Base-by-base conservation (phyloP, 2,888 invertebrate genomes). In the Xanthorhoe designata region DNA sequence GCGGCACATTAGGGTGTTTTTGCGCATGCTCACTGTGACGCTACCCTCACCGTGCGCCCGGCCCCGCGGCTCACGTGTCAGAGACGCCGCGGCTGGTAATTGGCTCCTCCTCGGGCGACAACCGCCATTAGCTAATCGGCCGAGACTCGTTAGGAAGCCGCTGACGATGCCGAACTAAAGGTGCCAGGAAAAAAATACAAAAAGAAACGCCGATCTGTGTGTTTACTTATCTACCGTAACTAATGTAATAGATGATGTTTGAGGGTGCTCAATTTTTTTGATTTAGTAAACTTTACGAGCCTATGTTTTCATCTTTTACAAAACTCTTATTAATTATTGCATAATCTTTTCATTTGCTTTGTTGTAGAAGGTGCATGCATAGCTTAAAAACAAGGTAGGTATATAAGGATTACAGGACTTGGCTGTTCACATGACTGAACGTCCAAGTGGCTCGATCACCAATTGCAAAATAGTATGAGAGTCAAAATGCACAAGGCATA, bases 1-100 rank as follows among this genome's bases (percentile, higher is more conserved):
- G 64, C 65, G 65, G 65, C 71, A 62, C 76, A 74, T 71, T 68
- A 69, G 35, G 65, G 59, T 64, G 71, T 85, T 84, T 84, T 83
- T 82, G 79, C 64, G 35, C 42, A 7, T 15, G 47, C 38, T 45
- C 53, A 24, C 58, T 66, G 55, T 13, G 13, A 42, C 10, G 38
- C 38, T 42, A 51, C 58, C 24, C 24, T 24, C 24, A 24, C 24
- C 24, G 24, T 4, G 24, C 24, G 24, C 24, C 24, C 24, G 24
- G 24, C 24, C 4, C 24, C 52, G 53, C 18, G 45, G 47, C 71
- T 83, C 82, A 56, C 68, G 77, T 86, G 82, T 72, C 86, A 84
- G 62, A 72, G 50, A 65, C 70, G 64, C 71, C 71, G 68, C 77
- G 13, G 35, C 60, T 75, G 74, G 75, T 81, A 79, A 84, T 83